Evolutionary conservation across 2,888 invertebrate genomes (phyloP), one percentile per base, ranked within the genome.

Genomic region (Listrodromus nycthemerus): DNA sequence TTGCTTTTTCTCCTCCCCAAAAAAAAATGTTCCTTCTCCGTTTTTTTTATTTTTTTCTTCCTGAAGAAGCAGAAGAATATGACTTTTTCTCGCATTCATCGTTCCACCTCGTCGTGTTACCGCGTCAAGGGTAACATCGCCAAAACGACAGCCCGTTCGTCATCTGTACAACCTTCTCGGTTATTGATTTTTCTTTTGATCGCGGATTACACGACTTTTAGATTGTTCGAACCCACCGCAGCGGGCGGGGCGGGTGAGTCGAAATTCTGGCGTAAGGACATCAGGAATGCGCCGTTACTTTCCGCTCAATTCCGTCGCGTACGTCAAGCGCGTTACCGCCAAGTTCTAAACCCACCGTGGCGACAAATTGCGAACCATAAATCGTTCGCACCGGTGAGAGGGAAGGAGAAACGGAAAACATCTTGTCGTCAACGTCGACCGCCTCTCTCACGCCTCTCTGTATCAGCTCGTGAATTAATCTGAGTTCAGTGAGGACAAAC

Each of bases 321-420:
- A 82, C 75, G 84, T 82, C 85, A 87, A 87, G 85, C 85, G 85
- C 58, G 66, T 79, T 84, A 66, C 58, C 65, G 33, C 58, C 78
- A 61, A 75, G 50, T 71, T 50, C 61, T 75, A 48, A 50, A 50
- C 41, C 24, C n/a, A n/a, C 70, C 69, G 84, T 84, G 87, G 81
- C 88, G 89, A 88, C 87, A 88, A 88, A 89, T 89, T 88, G 87
- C 85, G 52, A 74, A 66, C 87, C 85, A 88, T 89, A 88, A 88
- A 88, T 88, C 86, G 85, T 74, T 67, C 85, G 48, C 58, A 75
- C 73, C 65, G 69, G 80, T 27, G 16, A 33, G 27, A 70, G 45
- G 41, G 33, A 69, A 52, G 33, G 41, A 37, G 67, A 50, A 41
- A 45, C 61, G 69, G n/a, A 13, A 41, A 37, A n/a, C 61, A 10